Base-by-base conservation (phyloP, 2,888 invertebrate genomes). In the Ellobium chinense region DNA sequence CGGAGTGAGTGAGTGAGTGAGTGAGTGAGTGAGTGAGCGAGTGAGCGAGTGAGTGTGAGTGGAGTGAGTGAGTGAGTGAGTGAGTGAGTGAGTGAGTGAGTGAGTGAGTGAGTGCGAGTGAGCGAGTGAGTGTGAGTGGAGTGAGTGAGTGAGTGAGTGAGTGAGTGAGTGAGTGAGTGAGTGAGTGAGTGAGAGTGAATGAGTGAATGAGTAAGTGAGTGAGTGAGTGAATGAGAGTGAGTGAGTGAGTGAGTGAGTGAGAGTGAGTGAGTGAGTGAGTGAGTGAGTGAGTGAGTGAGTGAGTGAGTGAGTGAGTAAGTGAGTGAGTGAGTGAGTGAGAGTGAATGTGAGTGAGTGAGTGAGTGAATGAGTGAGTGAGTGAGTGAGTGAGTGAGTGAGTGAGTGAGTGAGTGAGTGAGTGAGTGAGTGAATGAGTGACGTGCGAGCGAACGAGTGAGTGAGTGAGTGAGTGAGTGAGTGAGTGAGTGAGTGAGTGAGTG, bases 241-340 rank as follows among this genome's bases (percentile, higher is more conserved):
- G 68, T 54, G 77, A 56, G 77, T 36, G 77, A 36, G 68, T 31
- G 77, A 56, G 77, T 34, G 77, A 56, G 68, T 29, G 77, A 36
- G 46, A 12, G 77, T 29, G 37, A 56, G 77, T 24, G 36, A 36
- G 66, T n/a, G 66, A 27, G 76, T 21, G 66, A 37, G 66, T 21
- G 34, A 29, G 65, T 7, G 66, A 37, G 66, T 54, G 54, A 12
- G 65, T 54, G 54, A 29, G 65, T 21, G 66, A 63, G 66, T 54
- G 34, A 46, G 65, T 24, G 63, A 58, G 74, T n/a, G 63, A 31
- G 74, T n/a, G 63, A 31, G 63, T 37, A 39, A 37, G 63, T 27
- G 63, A 31, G 37, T 24, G 74, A 62, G 63, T 37, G 74, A 62
- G 74, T 39, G 63, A 37, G 74, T 60, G 73, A 62, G 36, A 31